Percentiles rank a stretch among this genome's conserved stretches.
These are phyloP conservation scores for Lycocerus yunnanus DNA, from an alignment of 2,888 invertebrate species.

Conservation along the genomic window DNA sequence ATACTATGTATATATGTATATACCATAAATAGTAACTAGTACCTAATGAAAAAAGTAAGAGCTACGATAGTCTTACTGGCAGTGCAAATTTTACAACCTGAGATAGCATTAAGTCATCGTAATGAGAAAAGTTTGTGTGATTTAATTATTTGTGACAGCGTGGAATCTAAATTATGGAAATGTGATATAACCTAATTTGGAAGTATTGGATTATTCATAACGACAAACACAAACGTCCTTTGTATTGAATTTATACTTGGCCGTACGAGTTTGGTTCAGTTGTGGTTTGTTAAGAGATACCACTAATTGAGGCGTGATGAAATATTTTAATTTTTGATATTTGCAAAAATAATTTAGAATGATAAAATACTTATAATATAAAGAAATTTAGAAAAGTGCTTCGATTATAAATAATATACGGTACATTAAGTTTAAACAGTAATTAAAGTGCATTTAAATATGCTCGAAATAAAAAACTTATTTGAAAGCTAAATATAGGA, in stretches of 20 bases:
- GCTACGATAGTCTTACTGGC: no score
- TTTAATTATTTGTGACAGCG: constrained; percentile 42
- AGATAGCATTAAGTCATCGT: constrained; percentile 32
- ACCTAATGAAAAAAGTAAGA: no score
- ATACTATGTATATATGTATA: no score
- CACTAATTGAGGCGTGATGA: constrained; percentile 31
- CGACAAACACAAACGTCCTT: constrained; percentile 35
- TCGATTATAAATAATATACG: not conserved
- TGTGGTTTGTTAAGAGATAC: constrained; percentile 30
- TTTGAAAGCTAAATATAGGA: constrained; percentile 20
- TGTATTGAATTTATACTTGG: constrained; percentile 33
- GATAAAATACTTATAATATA: not conserved
- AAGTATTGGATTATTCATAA: constrained; percentile 40
- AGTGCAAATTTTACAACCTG: constrained; percentile 10
- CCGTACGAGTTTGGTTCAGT: constrained; percentile 21
- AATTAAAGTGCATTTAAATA: constrained; percentile 1
- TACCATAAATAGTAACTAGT: no score
- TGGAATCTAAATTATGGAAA: constrained; percentile 42
- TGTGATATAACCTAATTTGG: constrained; percentile 39
- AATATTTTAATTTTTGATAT: not conserved
- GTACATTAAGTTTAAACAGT: constrained; percentile 1
- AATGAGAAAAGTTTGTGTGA: constrained; percentile 43
- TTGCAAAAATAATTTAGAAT: not conserved
- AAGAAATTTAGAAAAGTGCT: not conserved
- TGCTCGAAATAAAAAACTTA: constrained; percentile 4